Percentiles rank a stretch among this genome's conserved stretches.
Evolutionary conservation across 2,797 vertebrate genomes (phyloP).

Genomic region (Myotis findleyi): DNA sequence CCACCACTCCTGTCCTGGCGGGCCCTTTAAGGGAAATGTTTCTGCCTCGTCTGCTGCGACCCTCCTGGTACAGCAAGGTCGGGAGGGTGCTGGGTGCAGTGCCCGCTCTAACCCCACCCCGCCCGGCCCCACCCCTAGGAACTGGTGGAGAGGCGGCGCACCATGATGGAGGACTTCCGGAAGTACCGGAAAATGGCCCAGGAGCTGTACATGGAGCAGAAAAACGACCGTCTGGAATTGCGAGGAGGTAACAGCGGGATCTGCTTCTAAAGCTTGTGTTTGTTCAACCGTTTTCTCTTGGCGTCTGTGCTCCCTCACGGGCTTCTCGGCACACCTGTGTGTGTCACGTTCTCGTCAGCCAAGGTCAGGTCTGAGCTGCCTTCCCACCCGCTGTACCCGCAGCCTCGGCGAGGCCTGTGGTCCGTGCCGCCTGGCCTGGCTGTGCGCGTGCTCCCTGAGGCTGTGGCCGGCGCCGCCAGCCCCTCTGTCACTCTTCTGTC

Average conservation of each 20-base stretch:
- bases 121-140: constrained; percentile 83
- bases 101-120: not conserved
- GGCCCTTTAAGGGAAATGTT: not conserved
- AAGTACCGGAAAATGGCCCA: constrained; percentile 92
- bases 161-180: constrained; percentile 98
- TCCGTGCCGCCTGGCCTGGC: no score
- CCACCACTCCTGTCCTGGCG: fast-evolving
- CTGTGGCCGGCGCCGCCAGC: fast-evolving
- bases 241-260: constrained; percentile 90
- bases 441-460: fast-evolving
- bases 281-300: fast-evolving
- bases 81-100: not conserved
- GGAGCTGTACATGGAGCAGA: constrained; percentile 93
- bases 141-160: constrained; percentile 95
- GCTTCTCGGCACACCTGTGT: not conserved
- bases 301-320: not conserved
- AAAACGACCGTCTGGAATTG: constrained; percentile 93
- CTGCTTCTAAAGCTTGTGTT: fast-evolving
- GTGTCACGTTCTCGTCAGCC: not conserved
- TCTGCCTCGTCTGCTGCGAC: fast-evolving
- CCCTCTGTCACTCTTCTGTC: not conserved
- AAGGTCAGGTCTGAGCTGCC: fast-evolving
- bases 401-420: fast-evolving
- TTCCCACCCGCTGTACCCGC: fast-evolving
- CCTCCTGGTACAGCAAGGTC: not conserved